Percentiles rank a stretch among this genome's conserved stretches.
Evolutionary conservation across 2,888 invertebrate species (phyloP).

Genomic region (Melanargia galathea): DNA sequence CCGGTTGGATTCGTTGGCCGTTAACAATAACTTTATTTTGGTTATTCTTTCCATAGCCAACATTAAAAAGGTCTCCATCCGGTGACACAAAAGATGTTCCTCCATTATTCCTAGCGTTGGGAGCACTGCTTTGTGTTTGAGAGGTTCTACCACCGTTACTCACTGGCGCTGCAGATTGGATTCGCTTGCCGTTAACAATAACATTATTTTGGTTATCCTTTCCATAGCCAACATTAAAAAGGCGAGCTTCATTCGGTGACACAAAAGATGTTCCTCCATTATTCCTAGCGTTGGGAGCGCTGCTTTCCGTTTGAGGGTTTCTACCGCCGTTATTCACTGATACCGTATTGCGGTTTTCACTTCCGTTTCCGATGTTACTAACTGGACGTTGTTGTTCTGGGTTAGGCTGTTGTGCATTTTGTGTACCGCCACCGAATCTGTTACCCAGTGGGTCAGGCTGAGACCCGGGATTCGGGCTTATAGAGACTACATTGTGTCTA

Average conservation of each 20-base stretch:
- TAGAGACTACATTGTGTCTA: conserved; percentile 24
- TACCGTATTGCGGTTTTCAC: not conserved
- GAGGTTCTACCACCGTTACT: not conserved
- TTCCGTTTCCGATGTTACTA: conserved; percentile 2
- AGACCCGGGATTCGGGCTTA: not conserved
- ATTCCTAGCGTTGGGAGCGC: not conserved
- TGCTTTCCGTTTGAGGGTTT: not conserved
- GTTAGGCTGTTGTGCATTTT: too few species aligned
- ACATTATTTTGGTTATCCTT: not conserved
- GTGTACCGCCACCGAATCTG: not conserved
- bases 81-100: not conserved
- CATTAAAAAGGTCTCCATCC: not conserved
- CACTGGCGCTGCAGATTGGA: not conserved
- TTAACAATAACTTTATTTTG: conserved; percentile 21
- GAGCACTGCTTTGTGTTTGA: not conserved
- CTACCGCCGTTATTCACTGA: not conserved
- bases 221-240: conserved; percentile 1
- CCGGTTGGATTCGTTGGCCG: not conserved
- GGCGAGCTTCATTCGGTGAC: not conserved
- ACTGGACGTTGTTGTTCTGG: not conserved
- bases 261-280: not conserved
- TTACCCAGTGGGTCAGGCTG: not conserved
- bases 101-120: not conserved
- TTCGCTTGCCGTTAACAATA: not conserved
- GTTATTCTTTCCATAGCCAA: conserved; percentile 28